Evolutionary conservation across 2,888 invertebrate species (phyloP).

Genomic region (Plebejus anna): DNA sequence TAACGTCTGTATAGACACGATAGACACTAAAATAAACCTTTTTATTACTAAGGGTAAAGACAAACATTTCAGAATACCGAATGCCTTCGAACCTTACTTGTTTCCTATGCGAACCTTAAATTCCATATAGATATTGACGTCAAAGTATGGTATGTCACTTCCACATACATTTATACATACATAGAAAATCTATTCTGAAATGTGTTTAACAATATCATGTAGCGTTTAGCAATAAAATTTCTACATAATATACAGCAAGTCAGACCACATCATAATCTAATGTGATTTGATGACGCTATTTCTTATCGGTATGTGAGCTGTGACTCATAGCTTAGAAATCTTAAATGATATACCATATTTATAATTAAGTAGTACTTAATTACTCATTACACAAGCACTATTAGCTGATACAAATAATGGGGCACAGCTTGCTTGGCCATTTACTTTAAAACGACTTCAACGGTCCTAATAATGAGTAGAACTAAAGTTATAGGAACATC

Average conservation of each 20-base stretch:
- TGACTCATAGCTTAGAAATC: slow-evolving; percentile 1
- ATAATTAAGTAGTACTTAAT: neutral
- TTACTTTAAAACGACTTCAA: neutral
- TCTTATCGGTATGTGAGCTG: slow-evolving; percentile 1
- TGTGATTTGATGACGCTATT: slow-evolving; percentile 7
- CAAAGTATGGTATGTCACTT: neutral
- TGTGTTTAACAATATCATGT: neutral
- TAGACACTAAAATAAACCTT: neutral
- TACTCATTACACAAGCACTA: neutral
- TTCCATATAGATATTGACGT: neutral
- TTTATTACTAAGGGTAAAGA: no score
- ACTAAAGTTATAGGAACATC: neutral
- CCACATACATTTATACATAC: neutral
- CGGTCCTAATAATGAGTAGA: neutral
- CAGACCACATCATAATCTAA: slow-evolving; percentile 14
- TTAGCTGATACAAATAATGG: neutral
- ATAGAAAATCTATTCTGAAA: neutral
- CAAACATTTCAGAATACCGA: no score
- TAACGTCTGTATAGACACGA: neutral
- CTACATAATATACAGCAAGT: slow-evolving; percentile 1
- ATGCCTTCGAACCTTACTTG: no score
- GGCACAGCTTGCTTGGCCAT: neutral
- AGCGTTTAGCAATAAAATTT: slow-evolving; percentile 2
- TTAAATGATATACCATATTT: neutral
- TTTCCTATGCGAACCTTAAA: no score